Base-by-base conservation (phyloP, 2,888 invertebrate genomes). In the Eurytoma adleriae region DNA sequence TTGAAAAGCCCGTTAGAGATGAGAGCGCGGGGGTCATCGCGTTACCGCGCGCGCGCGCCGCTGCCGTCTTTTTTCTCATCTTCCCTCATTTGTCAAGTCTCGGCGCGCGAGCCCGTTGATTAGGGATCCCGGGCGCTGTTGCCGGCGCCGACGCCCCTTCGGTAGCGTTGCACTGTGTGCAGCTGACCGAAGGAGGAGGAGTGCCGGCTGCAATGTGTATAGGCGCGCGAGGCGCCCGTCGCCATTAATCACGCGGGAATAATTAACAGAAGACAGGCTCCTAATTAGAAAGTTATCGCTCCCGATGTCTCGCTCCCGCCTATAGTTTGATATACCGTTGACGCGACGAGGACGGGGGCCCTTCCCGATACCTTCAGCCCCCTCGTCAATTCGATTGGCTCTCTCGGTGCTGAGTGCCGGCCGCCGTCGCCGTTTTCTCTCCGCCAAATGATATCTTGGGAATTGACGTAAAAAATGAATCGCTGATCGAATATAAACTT, bases 221-320 rank as follows among this genome's bases (percentile, higher is more conserved):
- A 86, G 85, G 18, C 14, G 62, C 61, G 50, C 40, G 27, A 54
- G 40, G 40, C 48, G 12, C 18, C 85, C 83, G 85, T 85, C 86
- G 85, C 84, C 87, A 88, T 87, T 87, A 87, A 88, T 88, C 88
- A 88, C 84, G 82, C 85, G 83, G 80, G 86, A 86, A 86, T 88
- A 88, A 89, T 89, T 89, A 88, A 86, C 86, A 84, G 81, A 84
- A 84, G 86, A 86, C 87, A 87, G 85, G 82, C 84, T 85, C 85
- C 87, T 88, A 88, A 89, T 88, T 88, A 88, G 86, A 88, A 87
- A 88, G 85, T 88, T 88, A 89, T 88, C 87, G 86, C 84, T 85
- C 82, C 85, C 84, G 85, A 86, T 87, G 86, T 85, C 85, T 73
- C 48, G 83, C 75, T 80, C 78, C 40, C 10, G 5, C n/a, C 78